Conservation (phyloP, 2,797 vertebrate genomes). For the Enteromius radiatus region DNA sequence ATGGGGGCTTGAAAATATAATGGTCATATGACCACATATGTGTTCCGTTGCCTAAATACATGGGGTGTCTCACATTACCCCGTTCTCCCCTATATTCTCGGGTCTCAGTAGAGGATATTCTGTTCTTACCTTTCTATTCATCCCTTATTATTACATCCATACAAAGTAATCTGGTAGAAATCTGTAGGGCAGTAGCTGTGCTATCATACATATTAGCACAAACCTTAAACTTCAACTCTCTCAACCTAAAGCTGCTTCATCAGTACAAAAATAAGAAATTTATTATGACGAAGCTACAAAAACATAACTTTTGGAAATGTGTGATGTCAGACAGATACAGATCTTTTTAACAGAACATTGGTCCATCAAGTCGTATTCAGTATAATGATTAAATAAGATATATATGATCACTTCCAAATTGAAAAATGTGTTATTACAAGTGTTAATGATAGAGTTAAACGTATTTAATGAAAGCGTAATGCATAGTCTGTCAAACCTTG, state of each 20-base stretch:
- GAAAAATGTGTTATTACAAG: neutral
- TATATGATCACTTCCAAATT: neutral
- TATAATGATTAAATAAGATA: neutral
- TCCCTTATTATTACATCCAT: neutral
- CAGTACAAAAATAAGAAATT: neutral
- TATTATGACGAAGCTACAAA: neutral
- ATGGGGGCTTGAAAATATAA: constrained; percentile 44
- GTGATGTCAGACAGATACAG: too few relatives aligned
- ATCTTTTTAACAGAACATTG: neutral
- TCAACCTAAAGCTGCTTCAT: neutral
- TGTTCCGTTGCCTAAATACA: constrained; percentile 45
- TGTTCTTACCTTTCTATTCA: neutral
- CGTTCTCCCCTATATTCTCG: neutral
- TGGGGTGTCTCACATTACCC: constrained; percentile 34
- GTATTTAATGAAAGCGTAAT: too few relatives aligned
- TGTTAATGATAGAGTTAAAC: neutral
- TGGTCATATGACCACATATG: constrained; percentile 44
- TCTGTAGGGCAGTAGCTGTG: neutral
- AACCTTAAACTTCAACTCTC: neutral
- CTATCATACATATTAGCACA: neutral
- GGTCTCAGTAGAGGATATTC: neutral
- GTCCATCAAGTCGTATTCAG: neutral
- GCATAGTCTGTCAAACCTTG: too few relatives aligned
- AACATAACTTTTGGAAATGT: neutral
- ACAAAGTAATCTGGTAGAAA: neutral